Evolutionary conservation across 2,797 vertebrate species (phyloP).

Genomic region (Leuciscus waleckii): DNA sequence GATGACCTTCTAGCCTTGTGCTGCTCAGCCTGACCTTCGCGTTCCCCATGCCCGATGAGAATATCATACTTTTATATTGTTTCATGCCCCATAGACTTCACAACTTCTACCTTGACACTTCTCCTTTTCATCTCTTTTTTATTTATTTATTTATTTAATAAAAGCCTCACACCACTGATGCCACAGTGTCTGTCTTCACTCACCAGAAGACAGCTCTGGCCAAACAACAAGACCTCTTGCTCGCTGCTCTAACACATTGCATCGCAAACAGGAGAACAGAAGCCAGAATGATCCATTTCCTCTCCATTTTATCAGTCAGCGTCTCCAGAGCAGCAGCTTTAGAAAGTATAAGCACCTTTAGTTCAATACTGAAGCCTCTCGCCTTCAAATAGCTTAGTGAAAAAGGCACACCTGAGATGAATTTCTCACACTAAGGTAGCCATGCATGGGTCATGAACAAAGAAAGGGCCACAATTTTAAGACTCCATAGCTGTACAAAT

Average conservation of each 20-base stretch:
- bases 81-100: constrained; percentile 33
- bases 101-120: not conserved
- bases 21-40: not conserved
- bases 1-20: constrained; percentile 17
- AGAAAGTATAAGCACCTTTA: constrained; percentile 3
- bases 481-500: constrained; percentile 8
- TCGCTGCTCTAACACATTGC: not conserved
- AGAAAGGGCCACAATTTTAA: constrained; percentile 10
- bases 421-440: constrained; percentile 4
- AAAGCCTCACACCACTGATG: constrained; percentile 13
- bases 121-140: constrained; percentile 20
- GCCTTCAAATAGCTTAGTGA: constrained; percentile 32
- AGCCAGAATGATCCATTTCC: not conserved
- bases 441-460: not conserved
- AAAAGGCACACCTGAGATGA: constrained; percentile 18
- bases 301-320: constrained; percentile 36
- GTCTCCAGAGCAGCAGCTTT: not conserved
- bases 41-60: not conserved
- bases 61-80: constrained; percentile 26
- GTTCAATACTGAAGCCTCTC: constrained; percentile 9
- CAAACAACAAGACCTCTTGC: constrained; percentile 32
- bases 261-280: constrained; percentile 20
- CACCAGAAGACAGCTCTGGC: constrained; percentile 28
- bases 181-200: constrained; percentile 11
- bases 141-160: constrained; percentile 13